phyloP scores from a whole-genome alignment of 2,797 vertebrate species.

The Taenioides sp. region DNA sequence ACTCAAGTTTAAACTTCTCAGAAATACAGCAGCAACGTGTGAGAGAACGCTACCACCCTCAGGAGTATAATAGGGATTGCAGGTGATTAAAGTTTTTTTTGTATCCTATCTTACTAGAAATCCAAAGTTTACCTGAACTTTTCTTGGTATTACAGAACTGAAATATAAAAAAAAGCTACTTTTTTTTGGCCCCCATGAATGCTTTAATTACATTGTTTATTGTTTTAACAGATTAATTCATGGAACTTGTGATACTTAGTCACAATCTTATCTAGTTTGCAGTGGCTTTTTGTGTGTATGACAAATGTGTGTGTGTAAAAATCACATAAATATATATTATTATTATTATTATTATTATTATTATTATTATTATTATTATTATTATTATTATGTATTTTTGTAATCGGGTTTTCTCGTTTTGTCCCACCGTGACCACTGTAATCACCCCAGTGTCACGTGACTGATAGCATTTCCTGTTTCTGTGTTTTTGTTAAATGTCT shows the following conservation, averaged over 20 bases:
- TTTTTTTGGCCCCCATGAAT: too few relatives aligned
- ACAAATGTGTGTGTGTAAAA: too few relatives aligned
- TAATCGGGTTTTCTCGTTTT: constrained; percentile 22
- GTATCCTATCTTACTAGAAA: not conserved
- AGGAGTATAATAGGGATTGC: not conserved
- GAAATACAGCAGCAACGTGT: not conserved
- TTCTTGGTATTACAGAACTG: too few relatives aligned
- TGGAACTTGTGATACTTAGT: too few relatives aligned
- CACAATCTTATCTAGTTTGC: too few relatives aligned
- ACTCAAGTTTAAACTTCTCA: not conserved
- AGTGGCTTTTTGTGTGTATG: too few relatives aligned
- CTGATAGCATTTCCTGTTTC: constrained; percentile 53
- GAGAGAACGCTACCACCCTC: not conserved
- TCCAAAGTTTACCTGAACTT: too few relatives aligned
- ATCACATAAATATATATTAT: not conserved
- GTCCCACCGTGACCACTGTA: constrained; percentile 34
- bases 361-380: not conserved
- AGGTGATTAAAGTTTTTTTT: not conserved
- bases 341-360: not conserved
- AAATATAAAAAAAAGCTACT: too few relatives aligned
- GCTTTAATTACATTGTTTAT: too few relatives aligned
- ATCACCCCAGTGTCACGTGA: constrained; percentile 39
- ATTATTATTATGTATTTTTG: not conserved
- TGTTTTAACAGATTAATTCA: too few relatives aligned
- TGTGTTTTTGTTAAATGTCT: constrained; percentile 39